Conservation (phyloP, 2,797 vertebrate species). For the Enoplosus armatus region DNA sequence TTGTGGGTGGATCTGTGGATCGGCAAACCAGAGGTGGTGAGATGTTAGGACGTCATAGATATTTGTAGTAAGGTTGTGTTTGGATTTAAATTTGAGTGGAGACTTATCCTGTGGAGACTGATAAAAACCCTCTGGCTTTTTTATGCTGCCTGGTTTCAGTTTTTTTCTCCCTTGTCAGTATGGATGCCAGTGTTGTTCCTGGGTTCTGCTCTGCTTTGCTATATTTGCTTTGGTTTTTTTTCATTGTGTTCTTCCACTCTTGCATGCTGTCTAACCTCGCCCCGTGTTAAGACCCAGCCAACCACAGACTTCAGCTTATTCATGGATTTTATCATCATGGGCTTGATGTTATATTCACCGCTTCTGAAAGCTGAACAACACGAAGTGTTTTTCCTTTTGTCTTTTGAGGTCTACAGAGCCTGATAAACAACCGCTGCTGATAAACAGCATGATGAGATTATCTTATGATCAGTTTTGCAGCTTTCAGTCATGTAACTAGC, state of each 20-base stretch:
- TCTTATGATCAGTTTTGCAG: constrained; percentile 1
- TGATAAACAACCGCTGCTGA: too few relatives aligned
- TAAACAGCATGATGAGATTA: neutral
- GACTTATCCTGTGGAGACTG: constrained; percentile 9
- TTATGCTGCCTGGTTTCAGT: constrained; percentile 1
- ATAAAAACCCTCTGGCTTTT: neutral
- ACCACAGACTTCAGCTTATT: constrained; percentile 26
- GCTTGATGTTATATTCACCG: neutral
- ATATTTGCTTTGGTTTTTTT: constrained; percentile 13
- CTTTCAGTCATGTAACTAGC: neutral
- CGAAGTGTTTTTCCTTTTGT: neutral
- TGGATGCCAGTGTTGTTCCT: constrained; percentile 32
- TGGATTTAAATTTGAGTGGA: constrained; percentile 19
- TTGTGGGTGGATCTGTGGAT: constrained; percentile 35
- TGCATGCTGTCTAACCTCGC: constrained; percentile 33
- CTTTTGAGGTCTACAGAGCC: neutral
- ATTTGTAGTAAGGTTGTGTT: neutral
- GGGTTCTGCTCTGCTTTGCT: constrained; percentile 2
- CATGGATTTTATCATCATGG: constrained; percentile 7
- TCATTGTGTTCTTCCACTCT: neutral
- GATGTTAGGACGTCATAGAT: neutral
- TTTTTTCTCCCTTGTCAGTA: neutral
- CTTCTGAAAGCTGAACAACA: neutral
- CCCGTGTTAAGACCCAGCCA: constrained; percentile 24
- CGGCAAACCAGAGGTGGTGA: neutral